Evolutionary conservation across 64 coral and sea anemone species (phyloP), one percentile per base, ranked within the genome.

Genomic region (Montipora capricornis): DNA sequence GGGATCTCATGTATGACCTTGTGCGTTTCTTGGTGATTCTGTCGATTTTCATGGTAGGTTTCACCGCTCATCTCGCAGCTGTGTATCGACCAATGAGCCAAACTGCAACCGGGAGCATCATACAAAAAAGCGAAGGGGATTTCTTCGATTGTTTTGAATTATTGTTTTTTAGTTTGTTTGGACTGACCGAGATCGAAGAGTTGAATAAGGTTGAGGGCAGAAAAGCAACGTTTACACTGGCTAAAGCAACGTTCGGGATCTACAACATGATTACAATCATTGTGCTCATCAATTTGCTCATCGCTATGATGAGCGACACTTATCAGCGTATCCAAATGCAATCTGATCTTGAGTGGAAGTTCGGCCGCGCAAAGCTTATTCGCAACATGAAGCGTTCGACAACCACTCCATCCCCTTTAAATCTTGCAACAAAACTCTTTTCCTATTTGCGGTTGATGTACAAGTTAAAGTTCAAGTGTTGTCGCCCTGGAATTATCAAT

Each of bases 221-320:
- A 2, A 67, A 16, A 2, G 71, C 83, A 6, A 95, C 90, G 49
- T 80, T 91, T 81, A 83, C 80, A 1, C 10, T 98, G 16, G 96
- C 96, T 3, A 81, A 94, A 70, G 81, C 89, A 37, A 96, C 95
- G 14, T 99, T 99, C 55, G 98, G 98, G 49, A 71, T 99, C 76
- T 99, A 99, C 73, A 96, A 96, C 19, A 66, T 99, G 47, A 99
- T 99, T 49, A 99, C 98, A 26, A 99, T 99, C 17, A 82, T 99
- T 29, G 98, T 99, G 26, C 90, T 99, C 5, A 90, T 99, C 60
- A 99, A 99, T 74, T 79, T 99, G 16, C 95, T 99, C 76, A 99
- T 99, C 51, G 98, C 98, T 47, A 99, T 99, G 98, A 99, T 99
- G 98, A 99, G 98, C 49, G 98, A 99, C 73, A 99, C 98, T 4